Conservation (phyloP, 2,888 invertebrate species). For the Mechanitis mazaeus region DNA sequence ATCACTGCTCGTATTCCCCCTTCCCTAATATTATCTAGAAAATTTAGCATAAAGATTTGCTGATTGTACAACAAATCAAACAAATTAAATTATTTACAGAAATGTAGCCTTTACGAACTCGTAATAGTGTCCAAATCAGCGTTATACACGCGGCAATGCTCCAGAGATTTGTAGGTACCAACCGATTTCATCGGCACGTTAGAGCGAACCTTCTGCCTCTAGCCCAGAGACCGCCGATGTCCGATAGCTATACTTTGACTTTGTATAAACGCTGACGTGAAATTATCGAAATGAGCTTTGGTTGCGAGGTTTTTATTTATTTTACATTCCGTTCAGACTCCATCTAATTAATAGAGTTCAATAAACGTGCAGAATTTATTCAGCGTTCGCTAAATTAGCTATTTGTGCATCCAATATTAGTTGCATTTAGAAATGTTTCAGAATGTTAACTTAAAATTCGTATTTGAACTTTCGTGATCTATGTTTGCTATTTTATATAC, state of each 20-base stretch:
- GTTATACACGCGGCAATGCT: conserved; percentile 1
- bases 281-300: conserved; percentile 5
- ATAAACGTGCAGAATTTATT: not conserved
- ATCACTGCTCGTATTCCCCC: conserved; percentile 16
- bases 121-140: conserved; percentile 9
- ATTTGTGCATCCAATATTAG: not conserved
- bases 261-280: conserved; percentile 3
- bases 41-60: conserved; percentile 18
- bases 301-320: not conserved
- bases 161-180: conserved; percentile 18
- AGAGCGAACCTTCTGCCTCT: conserved; percentile 3
- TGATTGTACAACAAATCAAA: conserved; percentile 11
- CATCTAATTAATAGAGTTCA: not conserved
- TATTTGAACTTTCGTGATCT: no score
- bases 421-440: not conserved
- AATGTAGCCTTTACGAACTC: conserved; percentile 7
- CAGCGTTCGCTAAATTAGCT: not conserved
- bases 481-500: no score
- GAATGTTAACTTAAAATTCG: not conserved
- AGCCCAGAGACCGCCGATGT: not conserved
- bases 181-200: conserved; percentile 17
- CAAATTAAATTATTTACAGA: conserved; percentile 6
- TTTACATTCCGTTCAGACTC: not conserved
- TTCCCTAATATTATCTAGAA: conserved; percentile 19
- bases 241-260: conserved; percentile 4